phyloP scores from a whole-genome alignment of 2,888 invertebrate species.

The Strigamia transsilvanica region DNA sequence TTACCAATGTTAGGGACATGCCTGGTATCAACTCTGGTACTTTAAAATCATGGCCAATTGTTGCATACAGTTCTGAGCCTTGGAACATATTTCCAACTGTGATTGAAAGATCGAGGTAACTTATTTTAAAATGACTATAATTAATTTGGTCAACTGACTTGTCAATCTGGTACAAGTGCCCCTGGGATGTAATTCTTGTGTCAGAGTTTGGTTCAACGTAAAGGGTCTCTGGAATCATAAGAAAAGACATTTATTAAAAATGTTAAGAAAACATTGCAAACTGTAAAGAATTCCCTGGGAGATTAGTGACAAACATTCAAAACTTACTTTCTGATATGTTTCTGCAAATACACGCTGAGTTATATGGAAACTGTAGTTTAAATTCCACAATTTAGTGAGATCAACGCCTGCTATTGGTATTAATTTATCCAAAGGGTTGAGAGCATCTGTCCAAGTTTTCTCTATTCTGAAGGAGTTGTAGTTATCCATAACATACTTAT shows the following conservation, averaged over 20 bases:
- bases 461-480: neutral
- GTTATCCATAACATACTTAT: neutral
- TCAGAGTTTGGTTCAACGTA: neutral
- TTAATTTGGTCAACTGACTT: neutral
- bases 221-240: too few species aligned
- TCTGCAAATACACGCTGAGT: neutral
- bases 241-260: too few species aligned
- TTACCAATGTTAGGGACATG: too few species aligned
- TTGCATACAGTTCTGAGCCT: too few species aligned
- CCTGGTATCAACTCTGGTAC: too few species aligned
- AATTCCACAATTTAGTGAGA: slow-evolving; percentile 7
- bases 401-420: neutral
- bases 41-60: too few species aligned
- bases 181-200: neutral
- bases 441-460: neutral
- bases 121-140: neutral
- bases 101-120: too few species aligned
- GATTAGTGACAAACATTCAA: too few species aligned
- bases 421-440: neutral
- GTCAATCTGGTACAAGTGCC: neutral
- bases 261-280: too few species aligned
- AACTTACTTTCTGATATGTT: neutral
- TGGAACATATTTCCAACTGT: too few species aligned
- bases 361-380: neutral
- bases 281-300: too few species aligned